phyloP scores from a whole-genome alignment of 2,797 vertebrate genomes.

The Malurus splendens region DNA sequence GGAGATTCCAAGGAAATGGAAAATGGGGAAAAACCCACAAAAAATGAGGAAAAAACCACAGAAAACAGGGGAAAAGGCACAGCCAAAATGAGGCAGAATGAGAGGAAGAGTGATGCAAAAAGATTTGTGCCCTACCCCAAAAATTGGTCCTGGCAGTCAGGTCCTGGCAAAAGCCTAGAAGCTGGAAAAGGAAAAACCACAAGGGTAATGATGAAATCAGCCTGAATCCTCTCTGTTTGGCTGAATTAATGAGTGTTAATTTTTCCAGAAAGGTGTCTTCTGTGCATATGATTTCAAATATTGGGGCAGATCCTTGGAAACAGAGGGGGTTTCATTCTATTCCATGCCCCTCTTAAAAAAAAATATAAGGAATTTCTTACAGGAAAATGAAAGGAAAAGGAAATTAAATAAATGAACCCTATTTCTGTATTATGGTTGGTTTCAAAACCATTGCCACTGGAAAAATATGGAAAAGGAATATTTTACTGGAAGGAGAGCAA shows the following conservation, averaged over 20 bases:
- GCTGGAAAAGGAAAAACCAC: background rate
- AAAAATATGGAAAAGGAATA: background rate
- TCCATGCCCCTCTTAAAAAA: fast-evolving
- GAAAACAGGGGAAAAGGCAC: background rate
- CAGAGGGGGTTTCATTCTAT: fast-evolving
- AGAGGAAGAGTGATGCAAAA: background rate
- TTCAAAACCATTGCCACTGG: background rate
- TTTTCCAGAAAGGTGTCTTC: background rate
- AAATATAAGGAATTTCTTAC: background rate
- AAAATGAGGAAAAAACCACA: too few species aligned
- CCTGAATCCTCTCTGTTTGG: background rate
- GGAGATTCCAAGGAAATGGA: background rate
- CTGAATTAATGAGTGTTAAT: background rate
- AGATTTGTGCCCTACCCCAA: background rate
- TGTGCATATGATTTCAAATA: background rate
- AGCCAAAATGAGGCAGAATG: background rate
- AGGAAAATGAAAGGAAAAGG: background rate
- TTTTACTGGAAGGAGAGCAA: background rate
- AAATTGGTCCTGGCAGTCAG: background rate
- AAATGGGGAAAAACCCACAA: background rate
- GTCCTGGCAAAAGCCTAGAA: background rate
- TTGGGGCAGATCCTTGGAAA: background rate
- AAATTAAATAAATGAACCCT: background rate
- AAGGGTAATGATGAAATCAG: background rate
- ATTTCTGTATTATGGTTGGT: background rate